phyloP scores from a whole-genome alignment of 2,113 vertebrate genomes.

The Vulpes lagopus region DNA sequence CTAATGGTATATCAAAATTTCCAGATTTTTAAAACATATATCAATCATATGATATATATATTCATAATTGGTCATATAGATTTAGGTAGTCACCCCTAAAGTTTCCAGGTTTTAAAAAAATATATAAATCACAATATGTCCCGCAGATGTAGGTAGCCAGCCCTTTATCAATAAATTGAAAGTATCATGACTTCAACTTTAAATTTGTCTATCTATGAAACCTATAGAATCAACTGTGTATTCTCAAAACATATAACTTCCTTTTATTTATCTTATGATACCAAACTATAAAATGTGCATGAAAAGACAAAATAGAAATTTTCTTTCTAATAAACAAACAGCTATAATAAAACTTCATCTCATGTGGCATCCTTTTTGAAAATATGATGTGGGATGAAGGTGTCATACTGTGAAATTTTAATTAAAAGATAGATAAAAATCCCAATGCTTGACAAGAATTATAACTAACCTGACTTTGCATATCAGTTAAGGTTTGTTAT shows the following conservation, averaged over 20 bases:
- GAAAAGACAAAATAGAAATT: conserved; percentile 54
- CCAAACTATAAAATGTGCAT: conserved; percentile 24
- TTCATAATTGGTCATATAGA: background rate
- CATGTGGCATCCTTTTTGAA: conserved; percentile 27
- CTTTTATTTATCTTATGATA: background rate
- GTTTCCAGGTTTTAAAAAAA: background rate
- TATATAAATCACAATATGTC: background rate
- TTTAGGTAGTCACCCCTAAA: background rate
- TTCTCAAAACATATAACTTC: background rate
- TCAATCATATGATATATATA: background rate
- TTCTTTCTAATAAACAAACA: conserved; percentile 33
- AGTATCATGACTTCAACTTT: background rate
- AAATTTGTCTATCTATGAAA: conserved; percentile 24
- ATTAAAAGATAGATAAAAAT: conserved; percentile 65
- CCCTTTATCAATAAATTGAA: background rate
- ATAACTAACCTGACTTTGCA: conserved; percentile 17
- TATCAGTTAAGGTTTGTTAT: conserved; percentile 20
- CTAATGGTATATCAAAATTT: background rate
- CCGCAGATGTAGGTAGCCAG: background rate
- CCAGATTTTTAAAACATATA: background rate
- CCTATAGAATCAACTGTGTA: background rate
- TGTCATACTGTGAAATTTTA: conserved; percentile 63
- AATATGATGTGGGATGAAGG: background rate
- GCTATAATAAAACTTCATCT: conserved; percentile 43
- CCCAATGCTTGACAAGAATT: conserved; percentile 16